Conservation (phyloP, 2,113 vertebrate species). For the Eulemur rufifrons region DNA sequence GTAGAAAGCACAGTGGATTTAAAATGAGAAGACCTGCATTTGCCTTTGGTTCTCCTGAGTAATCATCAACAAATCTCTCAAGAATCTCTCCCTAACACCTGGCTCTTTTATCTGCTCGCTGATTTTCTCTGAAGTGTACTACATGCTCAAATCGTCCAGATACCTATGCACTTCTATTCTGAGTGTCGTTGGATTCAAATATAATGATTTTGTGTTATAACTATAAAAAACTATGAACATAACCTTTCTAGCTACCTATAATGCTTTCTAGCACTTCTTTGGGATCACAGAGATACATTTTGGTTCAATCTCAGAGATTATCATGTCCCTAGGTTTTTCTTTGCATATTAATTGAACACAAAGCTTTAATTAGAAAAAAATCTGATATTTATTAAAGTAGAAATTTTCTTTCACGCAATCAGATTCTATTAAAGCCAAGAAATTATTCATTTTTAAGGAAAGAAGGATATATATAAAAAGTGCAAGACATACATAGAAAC, state of each 20-base stretch:
- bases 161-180: neutral
- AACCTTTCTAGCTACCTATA: neutral
- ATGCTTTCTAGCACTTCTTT: neutral
- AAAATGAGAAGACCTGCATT: neutral
- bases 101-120: neutral
- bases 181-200: neutral
- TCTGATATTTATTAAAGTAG: neutral
- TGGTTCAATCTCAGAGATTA: neutral
- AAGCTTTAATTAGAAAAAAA: neutral
- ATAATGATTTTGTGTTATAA: neutral
- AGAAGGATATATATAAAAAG: neutral
- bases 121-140: neutral
- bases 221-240: neutral
- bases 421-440: neutral
- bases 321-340: neutral
- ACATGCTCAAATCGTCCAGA: neutral
- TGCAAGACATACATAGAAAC: neutral
- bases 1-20: neutral
- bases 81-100: neutral
- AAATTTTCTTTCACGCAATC: neutral
- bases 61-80: neutral
- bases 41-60: neutral
- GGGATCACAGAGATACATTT: neutral
- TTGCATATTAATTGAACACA: neutral
- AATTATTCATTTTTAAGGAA: slow-evolving; percentile 23